These are phyloP conservation scores for Oscheius onirici DNA, from an alignment of 2,888 invertebrate genomes.

Conservation along the genomic window DNA sequence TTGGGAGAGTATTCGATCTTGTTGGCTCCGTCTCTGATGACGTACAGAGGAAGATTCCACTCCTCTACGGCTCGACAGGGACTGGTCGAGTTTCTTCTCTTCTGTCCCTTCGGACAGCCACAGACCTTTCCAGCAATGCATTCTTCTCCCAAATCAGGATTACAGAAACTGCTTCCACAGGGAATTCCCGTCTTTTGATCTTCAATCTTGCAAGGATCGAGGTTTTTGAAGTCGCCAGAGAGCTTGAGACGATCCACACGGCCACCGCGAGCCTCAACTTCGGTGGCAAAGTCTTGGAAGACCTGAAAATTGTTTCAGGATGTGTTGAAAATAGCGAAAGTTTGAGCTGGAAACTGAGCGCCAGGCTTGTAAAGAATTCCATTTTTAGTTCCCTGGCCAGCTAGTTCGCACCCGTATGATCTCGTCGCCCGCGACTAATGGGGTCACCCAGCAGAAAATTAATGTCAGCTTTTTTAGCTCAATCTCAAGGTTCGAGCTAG, in stretches of 20 bases:
- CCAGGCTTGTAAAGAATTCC: no score
- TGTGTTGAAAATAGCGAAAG: no score
- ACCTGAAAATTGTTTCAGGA: conserved; percentile 20
- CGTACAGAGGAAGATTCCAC: conserved; percentile 62
- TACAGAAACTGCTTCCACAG: conserved; percentile 62
- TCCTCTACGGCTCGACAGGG: conserved; percentile 61
- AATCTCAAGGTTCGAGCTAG: no score
- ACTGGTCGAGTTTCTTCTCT: conserved; percentile 51
- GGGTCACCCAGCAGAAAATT: no score
- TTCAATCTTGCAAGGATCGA: conserved; percentile 54
- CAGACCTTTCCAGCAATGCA: conserved; percentile 67
- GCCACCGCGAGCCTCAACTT: conserved; percentile 45
- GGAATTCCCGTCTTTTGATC: conserved; percentile 47
- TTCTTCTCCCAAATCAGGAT: conserved; percentile 65
- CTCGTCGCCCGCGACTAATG: no score
- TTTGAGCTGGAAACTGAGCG: no score
- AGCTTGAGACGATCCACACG: conserved; percentile 53
- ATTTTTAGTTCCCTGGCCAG: no score
- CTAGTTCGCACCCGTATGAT: no score
- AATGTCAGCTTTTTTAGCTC: no score
- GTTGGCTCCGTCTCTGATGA: conserved; percentile 55
- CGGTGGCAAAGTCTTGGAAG: conserved; percentile 52
- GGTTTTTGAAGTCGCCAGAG: conserved; percentile 51
- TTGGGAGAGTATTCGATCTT: conserved; percentile 50
- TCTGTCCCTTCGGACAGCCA: conserved; percentile 64